Evolutionary conservation across 2,797 vertebrate genomes (phyloP), one percentile per base, ranked within the genome.

Genomic region (Falco concolor): DNA sequence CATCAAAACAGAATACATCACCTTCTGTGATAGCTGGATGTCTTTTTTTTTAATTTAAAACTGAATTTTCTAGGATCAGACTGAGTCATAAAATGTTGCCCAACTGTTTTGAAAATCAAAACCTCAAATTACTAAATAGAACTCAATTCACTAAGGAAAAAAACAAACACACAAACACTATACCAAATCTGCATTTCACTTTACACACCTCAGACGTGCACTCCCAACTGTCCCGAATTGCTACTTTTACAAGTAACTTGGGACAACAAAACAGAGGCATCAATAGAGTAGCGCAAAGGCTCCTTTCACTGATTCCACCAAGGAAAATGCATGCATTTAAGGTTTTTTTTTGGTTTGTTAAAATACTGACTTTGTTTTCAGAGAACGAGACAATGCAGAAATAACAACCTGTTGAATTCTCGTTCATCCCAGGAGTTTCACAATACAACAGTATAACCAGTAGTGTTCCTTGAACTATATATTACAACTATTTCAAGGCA

Each of bases 401-500:
- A 15, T 80, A 94, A 93, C 93, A 87, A 90, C 54, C 94, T 97
- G 95, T 92, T 96, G 64, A 38, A 60, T 92, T 96, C 95, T 96
- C 95, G 94, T 95, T 97, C 95, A 56, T 90, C 90, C 91, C 81
- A 56, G 92, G 90, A 91, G 90, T 96, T 97, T 97, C 93, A 97
- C 78, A 95, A 76, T 97, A 98, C 97, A 98, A 96, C 93, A 97
- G 89, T 89, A 97, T 93, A 95, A 97, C 93, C 95, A 97, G 63
- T 91, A 93, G 80, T 94, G 93, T 96, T 97, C 97, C 97, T 98
- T 98, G 90, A 98, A 96, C 96, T 97, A 93, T 54, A 56, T 88
- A 80, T 97, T 97, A 97, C 97, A 98, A 96, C 97, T 98, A 97
- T 96, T 97, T 98, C 97, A 98, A 98, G 97, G 98, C 97, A 98